Percentiles rank a stretch among this genome's conserved stretches.
Evolutionary conservation across 64 coral and sea anemone genomes (phyloP).

Genomic region (Dendronephthya gigantea): DNA sequence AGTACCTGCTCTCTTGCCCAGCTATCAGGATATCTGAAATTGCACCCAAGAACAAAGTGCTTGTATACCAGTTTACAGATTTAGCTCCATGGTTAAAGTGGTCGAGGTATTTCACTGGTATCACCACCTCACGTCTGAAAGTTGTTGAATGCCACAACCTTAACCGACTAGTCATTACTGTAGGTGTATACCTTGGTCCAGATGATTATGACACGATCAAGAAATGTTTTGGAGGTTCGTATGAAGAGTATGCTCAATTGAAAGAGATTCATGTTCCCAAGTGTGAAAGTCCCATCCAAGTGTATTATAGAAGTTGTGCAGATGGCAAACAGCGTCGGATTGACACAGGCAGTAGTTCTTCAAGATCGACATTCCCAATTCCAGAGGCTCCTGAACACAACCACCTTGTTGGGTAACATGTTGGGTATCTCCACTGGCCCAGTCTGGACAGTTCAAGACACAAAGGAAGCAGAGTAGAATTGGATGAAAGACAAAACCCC

Average conservation of each 20-base stretch:
- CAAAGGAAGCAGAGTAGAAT: background rate
- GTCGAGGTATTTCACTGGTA: constrained; percentile 40
- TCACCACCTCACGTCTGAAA: constrained; percentile 24
- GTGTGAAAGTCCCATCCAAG: background rate
- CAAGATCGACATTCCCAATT: constrained; percentile 20
- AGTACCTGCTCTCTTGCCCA: background rate
- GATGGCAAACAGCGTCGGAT: constrained; percentile 28
- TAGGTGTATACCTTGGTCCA: background rate
- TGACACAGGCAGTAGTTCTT: constrained; percentile 14
- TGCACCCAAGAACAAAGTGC: background rate
- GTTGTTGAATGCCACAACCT: constrained; percentile 26
- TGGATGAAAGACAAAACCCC: background rate
- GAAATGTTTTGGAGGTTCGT: background rate
- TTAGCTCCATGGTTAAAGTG: constrained; percentile 33
- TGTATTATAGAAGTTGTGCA: background rate
- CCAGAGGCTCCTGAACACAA: constrained; percentile 13
- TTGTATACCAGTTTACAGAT: constrained; percentile 25
- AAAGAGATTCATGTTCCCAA: background rate
- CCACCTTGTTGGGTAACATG: constrained; percentile 2
- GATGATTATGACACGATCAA: constrained; percentile 19
- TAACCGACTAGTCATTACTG: background rate
- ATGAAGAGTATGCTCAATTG: background rate
- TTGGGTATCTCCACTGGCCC: background rate
- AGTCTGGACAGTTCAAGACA: background rate
- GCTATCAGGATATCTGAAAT: background rate